These are phyloP conservation scores for Balanococcus diminutus DNA, from an alignment of 2,888 invertebrate species.

Conservation along the genomic window DNA sequence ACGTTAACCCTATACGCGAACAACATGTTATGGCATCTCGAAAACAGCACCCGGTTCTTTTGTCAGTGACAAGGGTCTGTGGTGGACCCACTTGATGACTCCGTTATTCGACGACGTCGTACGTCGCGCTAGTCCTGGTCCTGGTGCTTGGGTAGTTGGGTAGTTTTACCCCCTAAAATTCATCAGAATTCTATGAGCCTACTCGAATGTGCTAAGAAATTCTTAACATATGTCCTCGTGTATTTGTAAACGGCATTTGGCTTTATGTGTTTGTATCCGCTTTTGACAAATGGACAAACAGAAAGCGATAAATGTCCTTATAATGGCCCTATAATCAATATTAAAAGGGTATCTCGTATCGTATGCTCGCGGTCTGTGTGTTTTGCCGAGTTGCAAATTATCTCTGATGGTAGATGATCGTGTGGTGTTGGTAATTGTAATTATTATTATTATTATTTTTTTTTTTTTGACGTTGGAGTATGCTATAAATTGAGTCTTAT, in stretches of 20 bases:
- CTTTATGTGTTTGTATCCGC: slow-evolving; percentile 43
- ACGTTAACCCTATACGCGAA: slow-evolving; percentile 42
- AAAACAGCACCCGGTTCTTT: slow-evolving; percentile 51
- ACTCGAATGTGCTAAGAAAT: slow-evolving; percentile 20
- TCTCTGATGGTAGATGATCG: no score
- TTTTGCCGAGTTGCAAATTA: not conserved
- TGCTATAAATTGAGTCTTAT: no score
- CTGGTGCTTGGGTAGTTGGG: no score
- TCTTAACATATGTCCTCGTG: slow-evolving; percentile 50
- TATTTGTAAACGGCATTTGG: slow-evolving; percentile 33
- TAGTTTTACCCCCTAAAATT: slow-evolving; percentile 37
- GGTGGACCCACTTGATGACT: slow-evolving; percentile 54
- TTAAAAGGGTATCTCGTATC: slow-evolving; percentile 17
- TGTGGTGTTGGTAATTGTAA: no score
- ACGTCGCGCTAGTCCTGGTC: no score
- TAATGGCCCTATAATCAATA: slow-evolving; percentile 16
- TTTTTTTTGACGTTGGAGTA: no score
- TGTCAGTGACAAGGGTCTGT: slow-evolving; percentile 53
- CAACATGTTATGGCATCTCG: slow-evolving; percentile 51
- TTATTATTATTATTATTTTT: no score
- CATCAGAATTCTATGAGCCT: slow-evolving; percentile 44
- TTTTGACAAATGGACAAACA: slow-evolving; percentile 43
- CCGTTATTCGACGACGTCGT: not conserved
- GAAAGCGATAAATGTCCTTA: slow-evolving; percentile 33
- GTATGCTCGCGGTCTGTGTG: not conserved